These are phyloP conservation scores for Dorcus hopei DNA, from an alignment of 2,888 invertebrate species.

Conservation along the genomic window DNA sequence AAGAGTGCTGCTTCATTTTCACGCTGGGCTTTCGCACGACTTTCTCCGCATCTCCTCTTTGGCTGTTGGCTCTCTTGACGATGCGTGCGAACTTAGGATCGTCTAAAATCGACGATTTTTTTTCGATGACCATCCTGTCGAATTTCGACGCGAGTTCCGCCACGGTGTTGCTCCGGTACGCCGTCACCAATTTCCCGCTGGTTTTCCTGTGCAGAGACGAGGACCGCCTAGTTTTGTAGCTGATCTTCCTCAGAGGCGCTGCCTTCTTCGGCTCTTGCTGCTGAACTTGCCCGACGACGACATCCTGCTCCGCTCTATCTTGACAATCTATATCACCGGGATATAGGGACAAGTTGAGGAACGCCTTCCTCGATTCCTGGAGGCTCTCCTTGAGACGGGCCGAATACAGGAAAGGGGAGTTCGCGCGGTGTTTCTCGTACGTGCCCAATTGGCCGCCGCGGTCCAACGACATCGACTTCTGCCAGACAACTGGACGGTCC, in stretches of 20 bases:
- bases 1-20: constrained; percentile 48
- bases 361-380: constrained; percentile 36
- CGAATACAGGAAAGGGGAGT: constrained; percentile 17
- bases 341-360: constrained; percentile 29
- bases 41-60: constrained; percentile 17
- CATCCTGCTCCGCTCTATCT: background rate
- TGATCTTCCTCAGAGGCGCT: constrained; percentile 56
- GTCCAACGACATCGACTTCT: constrained; percentile 27
- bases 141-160: constrained; percentile 68
- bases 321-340: background rate
- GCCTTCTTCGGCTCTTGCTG: constrained; percentile 22
- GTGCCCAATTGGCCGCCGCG: constrained; percentile 5
- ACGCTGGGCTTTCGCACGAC: constrained; percentile 41
- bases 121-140: constrained; percentile 60
- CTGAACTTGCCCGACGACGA: background rate
- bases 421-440: constrained; percentile 12
- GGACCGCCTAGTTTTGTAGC: constrained; percentile 59
- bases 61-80: constrained; percentile 51
- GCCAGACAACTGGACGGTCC: constrained; percentile 28
- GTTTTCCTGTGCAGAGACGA: constrained; percentile 51
- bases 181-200: constrained; percentile 47
- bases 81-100: constrained; percentile 54
- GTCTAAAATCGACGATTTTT: constrained; percentile 49
- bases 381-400: constrained; percentile 26
- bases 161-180: constrained; percentile 58